phyloP scores from a whole-genome alignment of 2,113 vertebrate species.

The Nothoprocta pentlandii region DNA sequence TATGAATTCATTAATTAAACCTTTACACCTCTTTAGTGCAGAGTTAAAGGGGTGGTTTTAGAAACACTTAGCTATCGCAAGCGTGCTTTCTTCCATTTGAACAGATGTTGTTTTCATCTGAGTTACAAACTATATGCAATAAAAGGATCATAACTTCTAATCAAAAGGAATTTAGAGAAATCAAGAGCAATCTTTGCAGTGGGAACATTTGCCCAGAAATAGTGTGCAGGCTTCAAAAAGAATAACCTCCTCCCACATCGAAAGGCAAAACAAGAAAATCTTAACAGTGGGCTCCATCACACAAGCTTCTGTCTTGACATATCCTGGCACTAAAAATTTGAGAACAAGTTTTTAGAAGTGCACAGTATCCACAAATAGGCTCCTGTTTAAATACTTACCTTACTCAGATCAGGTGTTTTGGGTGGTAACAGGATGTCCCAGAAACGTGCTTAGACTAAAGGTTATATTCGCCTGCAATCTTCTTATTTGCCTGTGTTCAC shows the following conservation, averaged over 20 bases:
- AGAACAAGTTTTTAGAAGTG: background rate
- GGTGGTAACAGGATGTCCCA: background rate
- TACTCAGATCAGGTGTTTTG: background rate
- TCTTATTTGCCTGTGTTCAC: background rate
- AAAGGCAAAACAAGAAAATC: background rate
- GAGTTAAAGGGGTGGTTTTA: background rate
- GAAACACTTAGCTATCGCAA: background rate
- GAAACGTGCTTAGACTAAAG: background rate
- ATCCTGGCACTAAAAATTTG: background rate
- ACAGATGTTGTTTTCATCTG: background rate
- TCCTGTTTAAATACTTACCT: background rate
- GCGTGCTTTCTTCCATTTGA: background rate
- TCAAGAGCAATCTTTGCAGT: background rate
- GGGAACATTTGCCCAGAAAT: background rate
- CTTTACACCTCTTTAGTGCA: background rate
- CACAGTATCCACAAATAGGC: background rate
- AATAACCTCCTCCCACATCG: background rate
- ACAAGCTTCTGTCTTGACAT: background rate
- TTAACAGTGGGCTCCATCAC: background rate
- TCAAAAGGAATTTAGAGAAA: conserved; percentile 1
- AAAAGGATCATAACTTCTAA: background rate
- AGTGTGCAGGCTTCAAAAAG: background rate
- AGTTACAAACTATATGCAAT: background rate
- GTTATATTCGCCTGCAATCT: background rate
- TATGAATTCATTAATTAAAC: background rate